phyloP scores from a whole-genome alignment of 2,797 vertebrate genomes.

The Bufotes viridis region DNA sequence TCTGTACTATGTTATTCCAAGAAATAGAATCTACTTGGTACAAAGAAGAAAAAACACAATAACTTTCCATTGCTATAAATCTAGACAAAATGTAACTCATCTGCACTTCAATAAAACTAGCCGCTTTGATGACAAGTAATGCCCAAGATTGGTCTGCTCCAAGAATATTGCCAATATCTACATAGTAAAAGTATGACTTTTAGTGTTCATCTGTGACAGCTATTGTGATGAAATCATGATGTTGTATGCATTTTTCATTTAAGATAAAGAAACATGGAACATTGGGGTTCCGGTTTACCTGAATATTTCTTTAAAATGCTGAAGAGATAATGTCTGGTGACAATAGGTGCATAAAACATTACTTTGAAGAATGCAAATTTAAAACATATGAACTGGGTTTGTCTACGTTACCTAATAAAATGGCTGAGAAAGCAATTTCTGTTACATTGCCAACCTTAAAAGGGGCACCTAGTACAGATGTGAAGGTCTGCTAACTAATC shows the following conservation, averaged over 20 bases:
- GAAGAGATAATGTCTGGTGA: constrained; percentile 2
- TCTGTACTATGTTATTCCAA: neutral
- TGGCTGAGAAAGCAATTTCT: constrained; percentile 16
- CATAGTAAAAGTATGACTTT: neutral
- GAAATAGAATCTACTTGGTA: neutral
- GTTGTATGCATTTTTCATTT: neutral
- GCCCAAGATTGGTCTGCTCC: neutral
- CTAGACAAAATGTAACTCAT: neutral
- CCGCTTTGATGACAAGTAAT: neutral
- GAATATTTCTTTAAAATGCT: neutral
- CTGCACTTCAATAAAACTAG: neutral
- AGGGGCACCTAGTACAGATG: constrained; percentile 14
- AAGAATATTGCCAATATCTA: neutral
- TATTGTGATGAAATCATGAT: neutral
- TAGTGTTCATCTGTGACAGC: neutral
- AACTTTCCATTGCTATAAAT: neutral
- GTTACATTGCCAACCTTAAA: constrained; percentile 1
- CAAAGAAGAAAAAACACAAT: neutral
- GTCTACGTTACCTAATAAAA: constrained; percentile 26
- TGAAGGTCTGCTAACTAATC: neutral
- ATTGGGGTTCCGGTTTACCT: neutral
- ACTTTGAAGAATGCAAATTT: constrained; percentile 19
- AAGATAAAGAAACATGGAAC: neutral
- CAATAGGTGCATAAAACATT: constrained; percentile 29
- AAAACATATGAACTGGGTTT: constrained; percentile 15